These are phyloP conservation scores for Rana temporaria DNA, from an alignment of 2,113 vertebrate genomes.

Conservation along the genomic window DNA sequence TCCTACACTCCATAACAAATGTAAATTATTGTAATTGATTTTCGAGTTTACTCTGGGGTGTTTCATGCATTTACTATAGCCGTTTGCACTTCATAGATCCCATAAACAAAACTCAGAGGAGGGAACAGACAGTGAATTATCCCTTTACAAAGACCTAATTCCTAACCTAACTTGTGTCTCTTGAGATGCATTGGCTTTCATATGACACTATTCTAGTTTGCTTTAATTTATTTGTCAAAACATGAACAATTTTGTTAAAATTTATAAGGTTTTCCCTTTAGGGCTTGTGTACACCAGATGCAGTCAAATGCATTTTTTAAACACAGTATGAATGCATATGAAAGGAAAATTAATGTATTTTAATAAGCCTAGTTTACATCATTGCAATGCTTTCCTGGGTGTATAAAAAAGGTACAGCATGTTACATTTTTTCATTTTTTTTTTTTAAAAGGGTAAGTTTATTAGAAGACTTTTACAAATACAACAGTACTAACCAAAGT, in stretches of 20 bases:
- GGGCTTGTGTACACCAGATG: too few species aligned
- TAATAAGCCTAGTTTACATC: too few species aligned
- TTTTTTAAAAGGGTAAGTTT: too few species aligned
- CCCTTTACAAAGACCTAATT: slow-evolving; percentile 12
- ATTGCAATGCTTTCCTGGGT: too few species aligned
- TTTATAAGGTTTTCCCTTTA: not conserved
- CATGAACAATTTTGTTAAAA: not conserved
- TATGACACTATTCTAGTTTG: not conserved
- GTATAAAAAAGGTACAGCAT: too few species aligned
- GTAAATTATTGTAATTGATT: slow-evolving; percentile 47
- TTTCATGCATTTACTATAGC: slow-evolving; percentile 36
- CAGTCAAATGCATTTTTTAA: too few species aligned
- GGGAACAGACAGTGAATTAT: slow-evolving; percentile 11
- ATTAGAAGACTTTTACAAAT: too few species aligned
- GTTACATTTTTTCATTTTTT: too few species aligned
- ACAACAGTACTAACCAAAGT: too few species aligned
- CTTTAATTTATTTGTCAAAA: slow-evolving; percentile 24
- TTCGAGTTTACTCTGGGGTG: slow-evolving; percentile 49
- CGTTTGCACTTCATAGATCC: not conserved
- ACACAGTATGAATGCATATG: too few species aligned
- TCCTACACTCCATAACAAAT: slow-evolving; percentile 11
- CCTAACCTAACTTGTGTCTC: slow-evolving; percentile 24
- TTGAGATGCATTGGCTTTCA: not conserved
- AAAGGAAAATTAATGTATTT: too few species aligned
- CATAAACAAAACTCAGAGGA: slow-evolving; percentile 18